Evolutionary conservation across 2,888 invertebrate species (phyloP).

Genomic region (Watsonalla binaria): DNA sequence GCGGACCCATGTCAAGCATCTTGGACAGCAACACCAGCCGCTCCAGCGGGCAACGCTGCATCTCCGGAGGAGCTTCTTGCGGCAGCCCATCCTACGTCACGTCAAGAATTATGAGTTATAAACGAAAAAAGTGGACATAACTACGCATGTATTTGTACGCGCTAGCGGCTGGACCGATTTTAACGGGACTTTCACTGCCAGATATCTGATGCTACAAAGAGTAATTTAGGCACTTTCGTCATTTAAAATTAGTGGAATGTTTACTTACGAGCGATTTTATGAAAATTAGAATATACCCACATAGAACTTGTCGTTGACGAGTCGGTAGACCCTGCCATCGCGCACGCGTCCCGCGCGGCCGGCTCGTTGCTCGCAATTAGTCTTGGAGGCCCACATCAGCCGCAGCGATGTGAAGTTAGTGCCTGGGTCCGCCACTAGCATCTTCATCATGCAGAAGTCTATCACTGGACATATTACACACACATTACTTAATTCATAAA

Average conservation of each 20-base stretch:
- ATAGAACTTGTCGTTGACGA: conserved; percentile 84
- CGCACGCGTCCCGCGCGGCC: conserved; percentile 95
- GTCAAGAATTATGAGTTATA: background rate
- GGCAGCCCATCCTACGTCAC: conserved; percentile 59
- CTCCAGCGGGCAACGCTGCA: conserved; percentile 89
- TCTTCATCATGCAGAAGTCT: conserved; percentile 95
- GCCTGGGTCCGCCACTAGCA: conserved; percentile 83
- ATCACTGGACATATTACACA: conserved; percentile 81
- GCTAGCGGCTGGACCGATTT: no score
- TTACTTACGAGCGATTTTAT: no score
- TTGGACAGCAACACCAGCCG: conserved; percentile 89
- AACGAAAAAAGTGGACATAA: no score
- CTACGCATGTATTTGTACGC: no score
- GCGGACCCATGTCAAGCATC: conserved; percentile 88
- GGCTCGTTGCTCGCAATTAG: conserved; percentile 92
- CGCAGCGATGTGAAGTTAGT: conserved; percentile 90
- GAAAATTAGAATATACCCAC: conserved; percentile 27
- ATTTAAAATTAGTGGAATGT: no score
- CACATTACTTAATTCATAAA: no score
- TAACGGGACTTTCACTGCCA: no score
- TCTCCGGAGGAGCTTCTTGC: conserved; percentile 84
- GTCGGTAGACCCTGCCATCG: conserved; percentile 90
- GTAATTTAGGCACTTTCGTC: no score
- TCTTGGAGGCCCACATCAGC: conserved; percentile 92
- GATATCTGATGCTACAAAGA: no score